Percentiles rank a stretch among this genome's conserved stretches.
Evolutionary conservation across 2,888 invertebrate genomes (phyloP).

Genomic region (Quadroppia sp.): DNA sequence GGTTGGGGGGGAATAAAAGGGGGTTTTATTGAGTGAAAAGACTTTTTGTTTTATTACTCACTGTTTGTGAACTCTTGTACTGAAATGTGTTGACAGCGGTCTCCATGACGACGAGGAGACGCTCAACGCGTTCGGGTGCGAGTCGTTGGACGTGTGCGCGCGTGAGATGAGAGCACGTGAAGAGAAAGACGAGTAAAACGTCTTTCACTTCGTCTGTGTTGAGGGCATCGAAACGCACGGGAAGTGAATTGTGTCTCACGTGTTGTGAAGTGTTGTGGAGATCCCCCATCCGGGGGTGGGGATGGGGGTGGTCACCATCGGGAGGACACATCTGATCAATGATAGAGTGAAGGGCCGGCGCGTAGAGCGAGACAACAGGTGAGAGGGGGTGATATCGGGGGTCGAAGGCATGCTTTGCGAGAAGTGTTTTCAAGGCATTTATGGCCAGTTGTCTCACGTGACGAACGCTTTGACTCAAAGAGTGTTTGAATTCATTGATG

Average conservation of each 20-base stretch:
- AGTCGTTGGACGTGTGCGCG: too few species aligned
- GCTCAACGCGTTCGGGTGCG: not conserved
- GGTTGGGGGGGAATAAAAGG: too few species aligned
- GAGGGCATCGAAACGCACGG: constrained; percentile 65
- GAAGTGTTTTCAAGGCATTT: constrained; percentile 70
- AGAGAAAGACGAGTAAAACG: constrained; percentile 63
- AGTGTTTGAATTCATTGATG: constrained; percentile 78
- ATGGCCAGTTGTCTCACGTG: constrained; percentile 77
- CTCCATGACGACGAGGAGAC: constrained; percentile 30
- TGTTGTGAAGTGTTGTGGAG: not conserved
- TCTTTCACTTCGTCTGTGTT: constrained; percentile 77
- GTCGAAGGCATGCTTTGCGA: constrained; percentile 92
- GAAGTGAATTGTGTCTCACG: constrained; percentile 48
- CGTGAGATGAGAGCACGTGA: not conserved
- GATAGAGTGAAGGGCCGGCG: constrained; percentile 83
- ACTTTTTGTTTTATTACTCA: too few species aligned
- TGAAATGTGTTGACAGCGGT: constrained; percentile 4
- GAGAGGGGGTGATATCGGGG: constrained; percentile 67
- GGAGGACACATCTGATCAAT: constrained; percentile 72
- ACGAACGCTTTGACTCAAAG: constrained; percentile 72
- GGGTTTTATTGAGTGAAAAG: too few species aligned
- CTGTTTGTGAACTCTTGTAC: too few species aligned
- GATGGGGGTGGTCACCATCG: not conserved
- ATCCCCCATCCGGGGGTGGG: not conserved
- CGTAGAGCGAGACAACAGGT: constrained; percentile 80